phyloP scores from a whole-genome alignment of 2,113 vertebrate species.

The Sus scrofa region T2T-Sscrofa CM000812.6:48960001-48960500 shows the following conservation, averaged over 20 bases:
- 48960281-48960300: neutral
- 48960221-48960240: neutral
- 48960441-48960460: neutral
- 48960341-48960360: neutral
- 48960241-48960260: neutral
- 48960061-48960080: neutral
- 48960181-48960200: neutral
- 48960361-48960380: neutral
- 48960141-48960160: slow-evolving; percentile 14
- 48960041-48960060: neutral
- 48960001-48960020: neutral
- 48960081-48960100: slow-evolving; percentile 22
- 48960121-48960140: neutral
- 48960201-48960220: neutral
- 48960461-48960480: neutral
- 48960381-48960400: neutral
- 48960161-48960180: neutral
- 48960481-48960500: neutral
- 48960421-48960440: neutral
- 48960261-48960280: neutral
- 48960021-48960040: slow-evolving; percentile 40
- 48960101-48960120: slow-evolving; percentile 6
- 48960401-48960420: neutral
- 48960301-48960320: neutral
- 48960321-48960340: neutral